These are phyloP conservation scores for Scrobipalpa costella DNA, from an alignment of 2,888 invertebrate genomes.

Conservation along the genomic window DNA sequence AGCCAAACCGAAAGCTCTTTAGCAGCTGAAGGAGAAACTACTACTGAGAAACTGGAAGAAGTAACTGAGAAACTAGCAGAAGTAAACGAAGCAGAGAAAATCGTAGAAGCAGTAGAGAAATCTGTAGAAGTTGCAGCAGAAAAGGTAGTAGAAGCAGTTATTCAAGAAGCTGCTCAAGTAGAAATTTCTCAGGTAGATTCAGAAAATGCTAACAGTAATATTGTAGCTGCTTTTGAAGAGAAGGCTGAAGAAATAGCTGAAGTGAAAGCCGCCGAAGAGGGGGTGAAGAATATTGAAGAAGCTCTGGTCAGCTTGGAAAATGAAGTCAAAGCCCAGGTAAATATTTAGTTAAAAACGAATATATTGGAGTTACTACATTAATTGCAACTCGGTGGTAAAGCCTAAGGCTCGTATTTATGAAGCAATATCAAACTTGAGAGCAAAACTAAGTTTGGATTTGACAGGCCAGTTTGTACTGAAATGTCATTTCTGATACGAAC, in stretches of 20 bases:
- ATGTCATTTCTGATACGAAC: no score
- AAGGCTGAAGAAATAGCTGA: slow-evolving; percentile 33
- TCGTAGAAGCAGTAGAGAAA: no score
- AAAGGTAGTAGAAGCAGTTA: slow-evolving; percentile 26
- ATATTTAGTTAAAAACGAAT: slow-evolving; percentile 31
- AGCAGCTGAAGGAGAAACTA: no score
- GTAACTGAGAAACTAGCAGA: slow-evolving; percentile 30
- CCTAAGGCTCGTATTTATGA: no score
- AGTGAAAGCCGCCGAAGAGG: slow-evolving; percentile 40
- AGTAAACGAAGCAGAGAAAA: slow-evolving; percentile 9
- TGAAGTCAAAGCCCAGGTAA: slow-evolving; percentile 58
- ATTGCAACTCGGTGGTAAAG: no score
- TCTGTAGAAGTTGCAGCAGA: no score
- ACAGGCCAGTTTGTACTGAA: no score
- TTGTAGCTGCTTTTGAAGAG: slow-evolving; percentile 34
- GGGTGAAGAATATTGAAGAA: slow-evolving; percentile 59
- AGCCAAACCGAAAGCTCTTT: slow-evolving; percentile 22
- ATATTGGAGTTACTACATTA: no score
- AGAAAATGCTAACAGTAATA: slow-evolving; percentile 33
- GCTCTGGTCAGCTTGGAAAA: slow-evolving; percentile 56
- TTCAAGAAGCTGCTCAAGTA: slow-evolving; percentile 27
- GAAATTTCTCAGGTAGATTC: slow-evolving; percentile 31
- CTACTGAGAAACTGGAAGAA: no score
- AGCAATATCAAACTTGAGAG: no score
- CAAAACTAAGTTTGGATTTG: no score